A percentile compares a stretch with the other conserved stretches of the same genome.
Conservation (phyloP, 2,888 invertebrate genomes). For the Drosophila recens region DNA sequence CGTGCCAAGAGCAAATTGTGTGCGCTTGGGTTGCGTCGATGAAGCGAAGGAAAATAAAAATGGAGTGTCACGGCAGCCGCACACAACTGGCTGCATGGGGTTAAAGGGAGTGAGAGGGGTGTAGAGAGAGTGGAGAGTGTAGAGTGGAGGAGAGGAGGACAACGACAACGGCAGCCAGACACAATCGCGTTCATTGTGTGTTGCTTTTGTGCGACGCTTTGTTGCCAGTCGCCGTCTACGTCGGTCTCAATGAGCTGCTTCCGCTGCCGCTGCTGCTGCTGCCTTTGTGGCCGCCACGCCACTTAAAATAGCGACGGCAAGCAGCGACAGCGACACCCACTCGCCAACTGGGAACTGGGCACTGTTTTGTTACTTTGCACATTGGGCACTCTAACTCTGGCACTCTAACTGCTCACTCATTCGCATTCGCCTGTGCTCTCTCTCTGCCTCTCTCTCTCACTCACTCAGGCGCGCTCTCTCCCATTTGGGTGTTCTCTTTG, state of each 20-base stretch:
- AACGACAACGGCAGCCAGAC: slow-evolving; percentile 43
- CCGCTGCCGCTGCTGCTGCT: slow-evolving; percentile 48
- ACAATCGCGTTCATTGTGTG: slow-evolving; percentile 57
- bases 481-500: slow-evolving; percentile 17
- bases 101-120: background rate
- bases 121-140: background rate
- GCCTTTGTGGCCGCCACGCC: background rate
- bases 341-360: slow-evolving; percentile 35
- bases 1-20: slow-evolving; percentile 66
- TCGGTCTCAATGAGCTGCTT: slow-evolving; percentile 66
- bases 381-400: background rate
- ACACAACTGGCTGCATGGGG: slow-evolving; percentile 50
- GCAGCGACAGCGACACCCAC: slow-evolving; percentile 62
- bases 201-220: slow-evolving; percentile 31
- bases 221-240: slow-evolving; percentile 4
- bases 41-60: slow-evolving; percentile 71
- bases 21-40: slow-evolving; percentile 37
- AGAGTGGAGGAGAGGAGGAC: background rate
- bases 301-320: background rate
- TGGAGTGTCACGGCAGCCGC: slow-evolving; percentile 76
- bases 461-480: slow-evolving; percentile 29
- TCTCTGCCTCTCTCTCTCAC: slow-evolving; percentile 15
- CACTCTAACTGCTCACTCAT: slow-evolving; percentile 19
- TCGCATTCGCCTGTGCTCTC: slow-evolving; percentile 18
- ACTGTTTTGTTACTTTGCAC: slow-evolving; percentile 9